Percentiles rank a stretch among this genome's conserved stretches.
phyloP scores from a whole-genome alignment of 2,888 invertebrate genomes.

The Cantharis lateralis region DNA sequence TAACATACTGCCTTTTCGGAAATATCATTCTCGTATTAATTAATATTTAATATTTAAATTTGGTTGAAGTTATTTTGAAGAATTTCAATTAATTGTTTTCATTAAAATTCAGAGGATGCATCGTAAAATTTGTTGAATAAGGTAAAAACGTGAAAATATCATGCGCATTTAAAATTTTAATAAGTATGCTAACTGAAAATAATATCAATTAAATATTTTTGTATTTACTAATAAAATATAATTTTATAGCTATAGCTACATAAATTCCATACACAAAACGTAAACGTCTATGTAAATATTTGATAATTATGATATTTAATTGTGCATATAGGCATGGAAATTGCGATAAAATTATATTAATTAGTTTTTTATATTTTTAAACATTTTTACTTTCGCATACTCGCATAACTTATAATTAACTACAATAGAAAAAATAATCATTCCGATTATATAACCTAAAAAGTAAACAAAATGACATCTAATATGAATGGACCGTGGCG shows the following conservation, averaged over 20 bases:
- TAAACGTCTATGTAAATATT: neutral
- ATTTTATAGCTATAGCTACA: neutral
- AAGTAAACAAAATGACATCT: too few relatives aligned
- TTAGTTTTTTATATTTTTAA: neutral
- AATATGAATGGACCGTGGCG: too few relatives aligned
- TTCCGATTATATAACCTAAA: too few relatives aligned
- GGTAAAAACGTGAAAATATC: neutral
- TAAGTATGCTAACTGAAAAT: neutral
- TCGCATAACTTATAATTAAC: neutral
- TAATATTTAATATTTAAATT: neutral
- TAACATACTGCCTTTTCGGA: neutral
- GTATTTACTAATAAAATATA: neutral
- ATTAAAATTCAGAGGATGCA: neutral
- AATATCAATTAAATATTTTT: neutral
- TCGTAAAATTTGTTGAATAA: neutral
- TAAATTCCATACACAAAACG: neutral
- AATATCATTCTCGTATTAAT: neutral
- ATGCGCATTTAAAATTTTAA: neutral
- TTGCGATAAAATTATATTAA: neutral
- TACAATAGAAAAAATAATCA: too few relatives aligned
- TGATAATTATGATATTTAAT: neutral
- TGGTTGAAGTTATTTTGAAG: neutral
- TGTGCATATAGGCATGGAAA: neutral
- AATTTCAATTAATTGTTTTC: neutral
- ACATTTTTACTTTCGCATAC: neutral